Evolutionary conservation across 2,888 invertebrate species (phyloP).

Genomic region (Diaprepes abbreviatus): DNA sequence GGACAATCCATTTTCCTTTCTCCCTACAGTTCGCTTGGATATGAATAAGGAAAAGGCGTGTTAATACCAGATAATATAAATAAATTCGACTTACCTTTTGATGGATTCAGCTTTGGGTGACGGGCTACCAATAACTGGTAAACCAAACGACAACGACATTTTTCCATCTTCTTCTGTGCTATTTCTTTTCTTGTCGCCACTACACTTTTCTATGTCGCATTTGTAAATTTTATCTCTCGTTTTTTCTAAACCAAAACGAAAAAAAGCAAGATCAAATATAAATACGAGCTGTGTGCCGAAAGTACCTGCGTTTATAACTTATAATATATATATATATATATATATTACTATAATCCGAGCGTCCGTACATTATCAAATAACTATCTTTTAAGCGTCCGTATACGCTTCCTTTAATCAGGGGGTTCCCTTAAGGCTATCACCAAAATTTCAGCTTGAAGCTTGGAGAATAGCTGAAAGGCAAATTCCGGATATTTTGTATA

Average conservation of each 20-base stretch:
- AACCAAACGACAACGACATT: conserved; percentile 23
- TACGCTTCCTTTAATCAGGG: too few relatives aligned
- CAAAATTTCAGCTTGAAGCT: too few relatives aligned
- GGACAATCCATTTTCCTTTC: conserved; percentile 62
- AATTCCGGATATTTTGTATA: too few relatives aligned
- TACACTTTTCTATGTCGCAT: conserved; percentile 11
- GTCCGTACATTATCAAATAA: too few relatives aligned
- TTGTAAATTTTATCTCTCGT: neutral
- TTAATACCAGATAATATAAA: neutral
- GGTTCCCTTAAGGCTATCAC: too few relatives aligned
- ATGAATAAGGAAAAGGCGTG: neutral
- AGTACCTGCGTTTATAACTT: too few relatives aligned
- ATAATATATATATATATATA: too few relatives aligned
- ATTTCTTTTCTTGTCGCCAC: conserved; percentile 19
- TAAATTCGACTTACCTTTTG: conserved; percentile 53
- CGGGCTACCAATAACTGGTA: conserved; percentile 46
- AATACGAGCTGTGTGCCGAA: too few relatives aligned
- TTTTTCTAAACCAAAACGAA: conserved; percentile 24
- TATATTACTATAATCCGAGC: too few relatives aligned
- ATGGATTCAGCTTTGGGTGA: conserved; percentile 61
- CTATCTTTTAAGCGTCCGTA: too few relatives aligned
- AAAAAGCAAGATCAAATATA: neutral
- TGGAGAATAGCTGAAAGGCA: too few relatives aligned
- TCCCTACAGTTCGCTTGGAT: conserved; percentile 56
- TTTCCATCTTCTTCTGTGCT: conserved; percentile 27